Conservation (phyloP, 2,797 vertebrate genomes). For the Mormyrus hasselquistii region DNA sequence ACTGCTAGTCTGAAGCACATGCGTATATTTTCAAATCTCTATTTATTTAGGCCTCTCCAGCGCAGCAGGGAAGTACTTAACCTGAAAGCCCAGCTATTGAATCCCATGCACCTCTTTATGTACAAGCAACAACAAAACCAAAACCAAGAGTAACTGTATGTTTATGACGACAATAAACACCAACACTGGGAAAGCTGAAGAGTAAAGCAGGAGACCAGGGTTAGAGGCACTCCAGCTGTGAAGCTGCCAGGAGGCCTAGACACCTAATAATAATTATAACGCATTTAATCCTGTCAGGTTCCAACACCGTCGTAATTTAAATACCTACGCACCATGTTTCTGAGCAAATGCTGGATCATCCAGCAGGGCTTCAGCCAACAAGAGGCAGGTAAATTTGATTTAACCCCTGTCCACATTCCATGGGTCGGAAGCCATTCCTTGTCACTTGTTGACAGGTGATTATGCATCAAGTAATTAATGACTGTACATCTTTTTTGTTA, state of each 20-base stretch:
- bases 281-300: not conserved
- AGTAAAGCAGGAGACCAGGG: not conserved
- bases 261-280: slow-evolving; percentile 11
- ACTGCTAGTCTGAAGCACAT: not conserved
- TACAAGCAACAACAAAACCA: not conserved
- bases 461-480: slow-evolving; percentile 1
- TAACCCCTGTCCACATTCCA: not conserved
- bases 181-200: not conserved
- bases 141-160: not conserved
- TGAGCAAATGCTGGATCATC: not conserved
- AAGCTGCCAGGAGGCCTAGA: not conserved
- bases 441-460: not conserved
- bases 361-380: not conserved
- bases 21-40: not conserved
- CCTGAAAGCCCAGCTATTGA: not conserved
- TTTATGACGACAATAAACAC: not conserved
- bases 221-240: not conserved
- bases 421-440: not conserved
- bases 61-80: not conserved
- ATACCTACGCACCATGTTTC: not conserved
- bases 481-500: not conserved
- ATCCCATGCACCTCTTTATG: not conserved
- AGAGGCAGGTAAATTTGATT: not conserved
- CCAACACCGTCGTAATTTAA: not conserved
- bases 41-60: not conserved